Base-by-base conservation (phyloP, 2,797 vertebrate genomes). In the Merluccius polli region DNA sequence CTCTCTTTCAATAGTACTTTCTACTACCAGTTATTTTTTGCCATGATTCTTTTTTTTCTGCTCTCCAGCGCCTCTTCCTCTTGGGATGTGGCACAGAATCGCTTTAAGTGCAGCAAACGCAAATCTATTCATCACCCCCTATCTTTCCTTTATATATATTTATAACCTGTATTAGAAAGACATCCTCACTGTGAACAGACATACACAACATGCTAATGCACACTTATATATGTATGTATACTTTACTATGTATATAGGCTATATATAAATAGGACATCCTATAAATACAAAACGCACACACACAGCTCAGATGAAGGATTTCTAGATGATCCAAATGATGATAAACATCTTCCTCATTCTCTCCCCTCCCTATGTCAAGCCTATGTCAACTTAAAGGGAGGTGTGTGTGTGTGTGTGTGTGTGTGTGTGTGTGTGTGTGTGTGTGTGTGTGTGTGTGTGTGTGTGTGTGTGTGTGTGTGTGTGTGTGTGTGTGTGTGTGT, bases 41-140 rank as follows among this genome's bases (percentile, higher is more conserved):
- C 82, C 38, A 1, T 44, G 83, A 82, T 82, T 84, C 85, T 79
- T 78, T 33, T 71, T 84, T 86, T 79, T 77, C 32, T 70, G 71
- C 33, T 73, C 72, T 77, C 79, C 78, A 79, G 74, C 4, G 41
- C 74, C 75, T 74, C 84, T 79, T 83, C 78, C 91, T 92, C 90
- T 72, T 76, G 92, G 91, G 90, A 92, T 90, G 91, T 90, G 91
- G 87, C 91, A 91, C 86, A 91, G 91, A 93, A 92, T 91, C 89
- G 73, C 85, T 90, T 89, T 89, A 90, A 91, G 89, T 87, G 89
- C 87, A 88, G 84, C 84, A 89, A 90, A 92, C 90, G 89, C 88
- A 91, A 88, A 90, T 91, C 87, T 90, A 87, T 91, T 91, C 88
- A 91, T 92, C 91, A 87, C 86, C 85, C 84, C 85, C 81, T 86